These are phyloP conservation scores for Diadema setosum DNA, from an alignment of 35 echinoderm and acorn worm species.

Conservation along the genomic window DNA sequence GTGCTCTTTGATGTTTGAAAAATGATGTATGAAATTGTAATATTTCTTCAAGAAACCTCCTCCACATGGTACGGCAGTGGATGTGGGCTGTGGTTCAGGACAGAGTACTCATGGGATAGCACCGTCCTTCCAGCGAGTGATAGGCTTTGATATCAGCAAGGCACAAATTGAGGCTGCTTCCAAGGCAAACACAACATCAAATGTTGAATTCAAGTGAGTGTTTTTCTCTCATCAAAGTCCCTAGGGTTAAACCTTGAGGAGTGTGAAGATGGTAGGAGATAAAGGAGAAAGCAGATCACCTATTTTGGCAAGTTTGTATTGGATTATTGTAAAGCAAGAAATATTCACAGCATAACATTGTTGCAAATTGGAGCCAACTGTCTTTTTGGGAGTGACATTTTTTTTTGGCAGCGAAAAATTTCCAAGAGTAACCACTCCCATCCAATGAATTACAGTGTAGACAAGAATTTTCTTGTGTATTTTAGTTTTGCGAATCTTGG, in stretches of 20 bases:
- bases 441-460: too few relatives aligned
- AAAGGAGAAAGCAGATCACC: too few relatives aligned
- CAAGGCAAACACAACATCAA: not conserved
- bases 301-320: too few relatives aligned
- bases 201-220: slow-evolving; percentile 20
- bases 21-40: too few relatives aligned
- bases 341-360: not conserved
- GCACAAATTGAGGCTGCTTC: slow-evolving; percentile 5
- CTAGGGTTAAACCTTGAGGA: not conserved
- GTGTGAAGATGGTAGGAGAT: not conserved
- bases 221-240: not conserved
- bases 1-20: too few relatives aligned
- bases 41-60: not conserved
- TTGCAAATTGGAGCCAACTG: not conserved
- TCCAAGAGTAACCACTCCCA: too few relatives aligned
- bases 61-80: not conserved
- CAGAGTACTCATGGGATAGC: not conserved
- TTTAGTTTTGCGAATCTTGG: too few relatives aligned
- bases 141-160: not conserved
- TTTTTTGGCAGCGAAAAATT: too few relatives aligned
- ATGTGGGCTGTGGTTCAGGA: slow-evolving; percentile 23
- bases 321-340: not conserved
- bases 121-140: not conserved
- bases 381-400: not conserved
- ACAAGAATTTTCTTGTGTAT: too few relatives aligned